These are phyloP conservation scores for Macheiramphus alcinus DNA, from an alignment of 2,113 vertebrate genomes.

Conservation along the genomic window DNA sequence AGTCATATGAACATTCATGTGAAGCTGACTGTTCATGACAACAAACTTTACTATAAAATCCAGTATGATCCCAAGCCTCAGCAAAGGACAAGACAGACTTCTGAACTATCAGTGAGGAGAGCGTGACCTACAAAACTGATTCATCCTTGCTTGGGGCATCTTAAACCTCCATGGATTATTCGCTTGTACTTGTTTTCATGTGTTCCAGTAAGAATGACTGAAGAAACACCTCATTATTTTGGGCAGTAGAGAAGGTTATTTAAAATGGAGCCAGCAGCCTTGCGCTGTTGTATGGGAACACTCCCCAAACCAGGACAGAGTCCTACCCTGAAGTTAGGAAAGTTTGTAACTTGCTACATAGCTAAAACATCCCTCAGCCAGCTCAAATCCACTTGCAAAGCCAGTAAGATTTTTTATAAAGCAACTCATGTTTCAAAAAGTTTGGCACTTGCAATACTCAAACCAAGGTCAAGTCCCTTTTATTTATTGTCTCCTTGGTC, in stretches of 20 bases:
- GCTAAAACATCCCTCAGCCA: neutral
- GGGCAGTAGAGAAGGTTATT: neutral
- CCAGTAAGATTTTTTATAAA: neutral
- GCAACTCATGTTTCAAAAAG: neutral
- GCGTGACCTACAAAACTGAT: neutral
- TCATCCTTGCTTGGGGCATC: neutral
- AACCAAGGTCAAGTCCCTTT: neutral
- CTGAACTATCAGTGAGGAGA: neutral
- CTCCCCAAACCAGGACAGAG: neutral
- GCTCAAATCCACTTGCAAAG: neutral
- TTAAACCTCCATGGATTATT: neutral
- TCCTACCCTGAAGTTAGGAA: neutral
- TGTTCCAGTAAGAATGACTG: neutral
- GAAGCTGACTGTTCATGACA: neutral
- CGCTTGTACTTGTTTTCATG: neutral
- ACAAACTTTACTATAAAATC: neutral
- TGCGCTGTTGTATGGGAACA: neutral
- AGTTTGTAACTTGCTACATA: neutral
- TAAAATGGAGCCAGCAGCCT: neutral
- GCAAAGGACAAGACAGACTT: neutral
- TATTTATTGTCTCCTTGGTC: neutral
- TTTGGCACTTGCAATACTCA: neutral
- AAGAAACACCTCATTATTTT: neutral
- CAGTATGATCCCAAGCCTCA: neutral
- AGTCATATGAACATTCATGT: neutral